Evolutionary conservation across 2,888 invertebrate species (phyloP), one percentile per base, ranked within the genome.

Genomic region (Dolichopus griseipennis): DNA sequence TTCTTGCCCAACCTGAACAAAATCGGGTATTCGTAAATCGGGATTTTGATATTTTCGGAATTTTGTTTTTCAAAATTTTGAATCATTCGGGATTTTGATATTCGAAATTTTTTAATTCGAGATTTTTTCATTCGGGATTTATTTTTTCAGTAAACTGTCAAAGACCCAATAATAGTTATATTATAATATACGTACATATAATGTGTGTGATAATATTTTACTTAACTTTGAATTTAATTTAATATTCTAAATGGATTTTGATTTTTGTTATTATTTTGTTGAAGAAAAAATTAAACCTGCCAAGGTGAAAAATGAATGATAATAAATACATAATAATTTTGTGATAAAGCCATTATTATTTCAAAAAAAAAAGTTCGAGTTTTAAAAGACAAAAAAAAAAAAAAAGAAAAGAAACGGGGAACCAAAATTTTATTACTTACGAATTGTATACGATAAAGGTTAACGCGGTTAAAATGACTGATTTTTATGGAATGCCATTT

Each of bases 241-340:
- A 52, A 52, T 52, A 52, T 52, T 52, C 52, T 52, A 15, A 52
- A 52, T 52, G 52, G 52, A 52, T 52, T 52, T 41, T 41, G 27
- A 27, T 27, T 27, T 27, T 27, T 27, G 2, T 2, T 27, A n/a
- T 27, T 27, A 2, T 41, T 41, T 41, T 41, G 9, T 52, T 52
- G 8, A 18, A 10, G 52, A n/a, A 52, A 52, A 27, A 52, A 52
- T 52, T 52, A 52, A 52, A 52, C 52, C n/a, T 52, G 52, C 52
- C 52, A 52, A 52, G 52, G 18, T 52, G 52, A 52, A 52, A 52
- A 52, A 52, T 52, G 52, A 52, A 52, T 52, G 52, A 52, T 52
- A 18, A 52, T 37, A 37, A 52, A 52, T 52, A 52, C 15, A 52
- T 52, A 52, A 52, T 52, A 52, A 52, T 52, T 52, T 52, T 52